Evolutionary conservation across 2,113 vertebrate species (phyloP).

Genomic region (Cyanistes caeruleus): DNA sequence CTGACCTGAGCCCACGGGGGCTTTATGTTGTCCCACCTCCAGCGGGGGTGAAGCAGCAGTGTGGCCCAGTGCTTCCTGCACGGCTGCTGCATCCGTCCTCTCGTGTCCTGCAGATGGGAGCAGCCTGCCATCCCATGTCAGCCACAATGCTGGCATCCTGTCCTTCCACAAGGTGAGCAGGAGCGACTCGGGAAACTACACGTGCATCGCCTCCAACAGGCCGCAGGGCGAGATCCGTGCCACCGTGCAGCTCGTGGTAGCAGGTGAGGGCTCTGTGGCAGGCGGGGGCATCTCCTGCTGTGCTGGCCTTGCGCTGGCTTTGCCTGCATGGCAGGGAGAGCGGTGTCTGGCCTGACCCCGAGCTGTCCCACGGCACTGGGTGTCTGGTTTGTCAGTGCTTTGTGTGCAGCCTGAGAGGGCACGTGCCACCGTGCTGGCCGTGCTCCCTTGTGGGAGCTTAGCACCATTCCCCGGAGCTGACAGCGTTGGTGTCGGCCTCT

Average conservation of each 20-base stretch:
- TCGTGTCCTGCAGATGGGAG: conserved; percentile 82
- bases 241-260: conserved; percentile 87
- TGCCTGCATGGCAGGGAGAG: background rate
- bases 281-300: background rate
- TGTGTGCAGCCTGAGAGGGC: background rate
- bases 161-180: conserved; percentile 89
- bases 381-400: background rate
- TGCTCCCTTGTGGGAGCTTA: background rate
- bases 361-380: background rate
- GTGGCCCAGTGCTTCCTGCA: rapidly evolving
- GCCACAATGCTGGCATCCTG: conserved; percentile 84
- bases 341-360: rapidly evolving
- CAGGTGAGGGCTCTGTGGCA: conserved; percentile 75
- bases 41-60: rapidly evolving
- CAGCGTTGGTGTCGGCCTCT: rapidly evolving
- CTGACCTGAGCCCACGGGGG: background rate
- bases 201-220: conserved; percentile 90
- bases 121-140: conserved; percentile 82
- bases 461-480: background rate
- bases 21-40: rapidly evolving
- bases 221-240: conserved; percentile 92
- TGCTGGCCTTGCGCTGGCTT: background rate
- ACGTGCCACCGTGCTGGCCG: background rate
- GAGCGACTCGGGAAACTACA: conserved; percentile 90
- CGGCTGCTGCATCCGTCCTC: background rate